phyloP scores from a whole-genome alignment of 2,113 vertebrate species.

The Chrysemys picta region DNA sequence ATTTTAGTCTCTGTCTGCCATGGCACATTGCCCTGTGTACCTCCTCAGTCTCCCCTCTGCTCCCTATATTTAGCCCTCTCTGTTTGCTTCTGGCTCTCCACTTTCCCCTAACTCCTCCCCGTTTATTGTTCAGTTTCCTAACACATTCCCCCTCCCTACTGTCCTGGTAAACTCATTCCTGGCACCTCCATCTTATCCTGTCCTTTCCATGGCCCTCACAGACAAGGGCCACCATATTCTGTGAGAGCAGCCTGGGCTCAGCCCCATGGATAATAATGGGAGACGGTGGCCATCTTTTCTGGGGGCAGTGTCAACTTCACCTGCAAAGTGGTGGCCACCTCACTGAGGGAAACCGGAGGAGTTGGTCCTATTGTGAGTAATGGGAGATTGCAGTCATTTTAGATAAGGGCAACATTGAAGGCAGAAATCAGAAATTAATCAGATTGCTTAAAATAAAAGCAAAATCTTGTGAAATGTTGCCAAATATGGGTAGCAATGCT shows the following conservation, averaged over 20 bases:
- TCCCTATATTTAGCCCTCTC: not conserved
- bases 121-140: not conserved
- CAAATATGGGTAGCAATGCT: not conserved
- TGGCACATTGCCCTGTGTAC: not conserved
- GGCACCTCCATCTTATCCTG: not conserved
- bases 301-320: not conserved
- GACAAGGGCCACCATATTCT: not conserved
- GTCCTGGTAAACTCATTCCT: not conserved
- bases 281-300: not conserved
- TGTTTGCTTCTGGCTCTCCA: not conserved
- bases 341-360: fast-evolving
- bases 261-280: not conserved
- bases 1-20: not conserved
- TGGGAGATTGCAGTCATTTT: not conserved
- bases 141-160: not conserved
- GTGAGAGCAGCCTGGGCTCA: not conserved
- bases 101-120: not conserved
- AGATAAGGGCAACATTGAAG: not conserved
- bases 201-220: fast-evolving
- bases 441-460: not conserved
- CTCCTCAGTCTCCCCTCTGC: slow-evolving; percentile 16
- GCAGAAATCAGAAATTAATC: not conserved
- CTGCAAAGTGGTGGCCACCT: not conserved
- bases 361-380: not conserved
- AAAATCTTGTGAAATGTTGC: not conserved